Conservation (phyloP, 1,140 invertebrate genomes). For the Phymastichus coffea region DNA sequence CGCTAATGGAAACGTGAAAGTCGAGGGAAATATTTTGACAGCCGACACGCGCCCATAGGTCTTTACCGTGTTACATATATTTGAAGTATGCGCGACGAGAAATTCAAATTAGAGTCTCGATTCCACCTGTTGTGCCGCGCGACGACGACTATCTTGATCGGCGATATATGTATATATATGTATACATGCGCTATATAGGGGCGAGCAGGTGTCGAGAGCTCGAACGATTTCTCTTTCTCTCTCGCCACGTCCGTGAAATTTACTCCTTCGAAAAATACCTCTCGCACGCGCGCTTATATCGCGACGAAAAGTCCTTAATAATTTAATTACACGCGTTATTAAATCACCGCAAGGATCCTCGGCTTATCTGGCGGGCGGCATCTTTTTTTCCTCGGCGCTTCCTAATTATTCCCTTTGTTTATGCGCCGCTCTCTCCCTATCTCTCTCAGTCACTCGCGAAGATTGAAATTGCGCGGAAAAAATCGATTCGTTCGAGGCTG, state of each 20-base stretch:
- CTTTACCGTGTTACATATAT: no score
- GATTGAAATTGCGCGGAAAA: constrained; percentile 29
- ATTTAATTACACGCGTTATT: constrained; percentile 29
- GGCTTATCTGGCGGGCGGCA: constrained; percentile 26
- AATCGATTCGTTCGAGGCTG: constrained; percentile 20
- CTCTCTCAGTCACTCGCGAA: not conserved
- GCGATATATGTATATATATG: no score
- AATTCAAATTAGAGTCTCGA: constrained; percentile 9
- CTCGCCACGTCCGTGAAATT: not conserved
- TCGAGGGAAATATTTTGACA: no score
- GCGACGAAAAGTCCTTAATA: constrained; percentile 22
- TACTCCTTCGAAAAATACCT: no score
- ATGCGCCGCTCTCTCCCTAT: no score
- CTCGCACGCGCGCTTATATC: not conserved
- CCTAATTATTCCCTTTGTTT: constrained; percentile 24
- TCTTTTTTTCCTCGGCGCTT: constrained; percentile 17
- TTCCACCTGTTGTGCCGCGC: constrained; percentile 17
- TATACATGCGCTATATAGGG: constrained; percentile 15
- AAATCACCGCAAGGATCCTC: constrained; percentile 16
- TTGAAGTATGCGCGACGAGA: no score
- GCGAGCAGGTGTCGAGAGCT: constrained; percentile 23
- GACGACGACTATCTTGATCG: constrained; percentile 20
- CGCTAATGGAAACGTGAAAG: no score
- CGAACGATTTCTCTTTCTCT: constrained; percentile 7
- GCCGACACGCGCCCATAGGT: no score